phyloP scores from a whole-genome alignment of 2,888 invertebrate species.

The Catocala nupta region DNA sequence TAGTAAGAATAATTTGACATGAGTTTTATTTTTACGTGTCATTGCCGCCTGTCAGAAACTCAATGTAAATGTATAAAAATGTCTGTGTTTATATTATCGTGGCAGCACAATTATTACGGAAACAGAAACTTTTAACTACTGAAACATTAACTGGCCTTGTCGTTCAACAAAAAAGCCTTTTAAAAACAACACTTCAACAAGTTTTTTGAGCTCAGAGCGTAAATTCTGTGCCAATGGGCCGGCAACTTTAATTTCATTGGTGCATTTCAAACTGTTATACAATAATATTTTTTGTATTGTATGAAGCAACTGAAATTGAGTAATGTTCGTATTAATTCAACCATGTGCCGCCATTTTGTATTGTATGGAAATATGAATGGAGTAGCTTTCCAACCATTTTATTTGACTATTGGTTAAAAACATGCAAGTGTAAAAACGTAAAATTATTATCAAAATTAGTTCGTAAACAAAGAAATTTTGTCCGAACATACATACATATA shows the following conservation, averaged over 20 bases:
- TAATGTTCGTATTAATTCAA: background rate
- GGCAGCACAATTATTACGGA: background rate
- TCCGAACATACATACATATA: too few species aligned
- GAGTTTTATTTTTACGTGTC: too few species aligned
- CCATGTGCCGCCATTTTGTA: background rate
- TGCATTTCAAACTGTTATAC: slow-evolving; percentile 29
- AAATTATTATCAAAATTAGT: too few species aligned
- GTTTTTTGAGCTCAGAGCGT: slow-evolving; percentile 23
- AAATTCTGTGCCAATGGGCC: slow-evolving; percentile 28
- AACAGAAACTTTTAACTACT: slow-evolving; percentile 1
- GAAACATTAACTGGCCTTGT: slow-evolving; percentile 10
- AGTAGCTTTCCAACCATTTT: background rate
- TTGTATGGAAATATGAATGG: background rate
- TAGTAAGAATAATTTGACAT: too few species aligned
- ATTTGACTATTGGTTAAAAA: background rate
- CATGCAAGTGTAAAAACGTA: too few species aligned
- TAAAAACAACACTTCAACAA: slow-evolving; percentile 18
- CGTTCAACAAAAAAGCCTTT: slow-evolving; percentile 9
- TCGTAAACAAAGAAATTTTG: too few species aligned
- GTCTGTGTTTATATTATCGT: too few species aligned
- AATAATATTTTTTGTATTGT: slow-evolving; percentile 25
- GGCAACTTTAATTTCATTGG: slow-evolving; percentile 29
- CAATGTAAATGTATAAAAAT: too few species aligned
- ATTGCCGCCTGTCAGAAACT: too few species aligned
- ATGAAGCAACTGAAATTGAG: slow-evolving; percentile 15